Conservation (phyloP, 2,888 invertebrate genomes). For the Lamellibrachia satsuma region DNA sequence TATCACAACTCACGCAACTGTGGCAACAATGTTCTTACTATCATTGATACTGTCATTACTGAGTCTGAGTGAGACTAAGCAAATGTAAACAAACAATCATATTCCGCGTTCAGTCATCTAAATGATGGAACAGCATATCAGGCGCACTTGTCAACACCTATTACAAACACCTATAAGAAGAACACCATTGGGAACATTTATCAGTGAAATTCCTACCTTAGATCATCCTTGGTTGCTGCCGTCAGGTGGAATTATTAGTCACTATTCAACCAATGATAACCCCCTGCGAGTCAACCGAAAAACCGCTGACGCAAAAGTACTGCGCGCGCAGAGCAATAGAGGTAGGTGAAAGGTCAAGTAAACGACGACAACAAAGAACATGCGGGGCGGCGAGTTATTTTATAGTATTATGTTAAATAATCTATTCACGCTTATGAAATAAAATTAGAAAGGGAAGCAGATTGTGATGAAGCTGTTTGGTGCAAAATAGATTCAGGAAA, state of each 20-base stretch:
- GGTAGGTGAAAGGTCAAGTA: constrained; percentile 10
- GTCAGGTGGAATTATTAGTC: not conserved
- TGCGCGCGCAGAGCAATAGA: not conserved
- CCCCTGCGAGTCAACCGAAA: not conserved
- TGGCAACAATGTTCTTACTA: not conserved
- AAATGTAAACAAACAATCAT: not conserved
- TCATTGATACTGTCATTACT: not conserved
- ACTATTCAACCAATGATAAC: not conserved
- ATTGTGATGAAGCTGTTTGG: too few species aligned
- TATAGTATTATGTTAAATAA: too few species aligned
- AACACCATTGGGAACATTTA: not conserved
- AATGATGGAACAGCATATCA: not conserved
- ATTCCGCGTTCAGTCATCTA: not conserved
- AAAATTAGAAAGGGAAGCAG: too few species aligned
- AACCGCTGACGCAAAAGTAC: not conserved
- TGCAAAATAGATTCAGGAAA: too few species aligned
- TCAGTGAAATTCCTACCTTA: not conserved
- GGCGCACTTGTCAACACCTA: not conserved
- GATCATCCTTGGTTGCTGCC: not conserved
- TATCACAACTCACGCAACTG: not conserved
- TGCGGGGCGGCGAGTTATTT: too few species aligned
- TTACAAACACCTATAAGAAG: not conserved
- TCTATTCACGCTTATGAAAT: too few species aligned
- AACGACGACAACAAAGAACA: not conserved
- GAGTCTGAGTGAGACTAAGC: not conserved